phyloP scores from a whole-genome alignment of 37 sponge, comb jelly and placozoan species.

The Halichondria panicea region DNA sequence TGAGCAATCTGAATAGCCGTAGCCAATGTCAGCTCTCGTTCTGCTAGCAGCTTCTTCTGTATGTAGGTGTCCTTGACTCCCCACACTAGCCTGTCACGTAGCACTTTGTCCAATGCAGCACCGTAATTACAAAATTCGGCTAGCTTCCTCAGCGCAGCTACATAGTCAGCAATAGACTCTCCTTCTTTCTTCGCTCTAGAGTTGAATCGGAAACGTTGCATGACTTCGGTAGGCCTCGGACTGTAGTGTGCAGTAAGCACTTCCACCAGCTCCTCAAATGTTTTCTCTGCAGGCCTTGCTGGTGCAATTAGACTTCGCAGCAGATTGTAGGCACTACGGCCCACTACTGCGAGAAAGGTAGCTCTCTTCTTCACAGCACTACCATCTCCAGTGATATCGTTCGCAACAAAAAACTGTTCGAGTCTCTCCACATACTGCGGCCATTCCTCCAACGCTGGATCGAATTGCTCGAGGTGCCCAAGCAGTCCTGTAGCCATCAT shows the following conservation, averaged over 20 bases:
- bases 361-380: conserved; percentile 7
- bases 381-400: conserved; percentile 7
- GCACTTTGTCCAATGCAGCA: conserved; percentile 14
- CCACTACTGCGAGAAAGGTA: neutral
- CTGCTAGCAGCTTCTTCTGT: conserved; percentile 13
- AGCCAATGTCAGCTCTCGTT: conserved; percentile 7
- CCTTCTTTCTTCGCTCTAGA: conserved; percentile 14
- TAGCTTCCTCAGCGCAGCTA: conserved; percentile 20
- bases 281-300: conserved; percentile 28
- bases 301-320: conserved; percentile 12
- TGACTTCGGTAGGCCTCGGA: conserved; percentile 16
- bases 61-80: conserved; percentile 8
- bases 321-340: conserved; percentile 5
- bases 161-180: conserved; percentile 33
- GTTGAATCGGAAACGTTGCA: conserved; percentile 37
- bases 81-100: conserved; percentile 45
- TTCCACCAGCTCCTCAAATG: conserved; percentile 22
- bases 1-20: conserved; percentile 21
- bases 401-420: conserved; percentile 8
- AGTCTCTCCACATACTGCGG: conserved; percentile 23
- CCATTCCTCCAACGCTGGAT: conserved; percentile 15
- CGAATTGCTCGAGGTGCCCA: conserved; percentile 6
- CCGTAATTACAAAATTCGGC: conserved; percentile 31
- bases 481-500: conserved; percentile 7
- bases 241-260: conserved; percentile 19